Evolutionary conservation across 2,113 vertebrate species (phyloP), one percentile per base, ranked within the genome.

Genomic region (Onychostoma macrolepis): DNA sequence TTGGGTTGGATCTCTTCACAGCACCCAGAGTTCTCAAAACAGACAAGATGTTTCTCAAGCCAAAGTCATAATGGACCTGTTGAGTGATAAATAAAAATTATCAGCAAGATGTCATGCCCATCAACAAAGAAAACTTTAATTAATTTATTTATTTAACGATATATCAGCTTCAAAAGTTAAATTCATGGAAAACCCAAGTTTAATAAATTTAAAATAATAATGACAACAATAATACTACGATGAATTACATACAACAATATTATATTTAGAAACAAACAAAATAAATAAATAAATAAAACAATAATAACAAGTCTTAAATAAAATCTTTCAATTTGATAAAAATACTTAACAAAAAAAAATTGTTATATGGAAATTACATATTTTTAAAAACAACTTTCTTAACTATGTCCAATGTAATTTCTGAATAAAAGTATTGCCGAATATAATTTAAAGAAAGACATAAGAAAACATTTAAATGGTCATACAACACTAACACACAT

Each of bases 61-160:
- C 95, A 50, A 96, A 95, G 90, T 96, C 95, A 48, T 96, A 96
- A 84, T 95, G 95, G 83, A 96, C 94, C 95, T 96, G 82, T 30
- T 67, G 17, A 61, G 28, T 10, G 41, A 76, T 21, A 63, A 45
- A 33, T 24, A 87, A 5, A n/a, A 4, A 72, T 2, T 1, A 63
- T 80, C 38, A 65, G 56, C 6, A 63, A 41, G 56, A 26, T 15
- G 2, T 24, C 72, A 75, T 45, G 72, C n/a, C 21, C 4, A 11
- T 38, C 4, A 38, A 74, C 2, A 75, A 75, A 43, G 8, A 50
- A 78, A 30, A 53, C n/a, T 67, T 17, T 26, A 11, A n/a, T 63
- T 53, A 3, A 15, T 17, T n/a, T 9, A n/a, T n/a, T 61, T 63
- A 26, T 63, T 63, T 26, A 63, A n/a, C 12, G 5, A 12, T 5